Base-by-base conservation (phyloP, 2,797 vertebrate genomes). In the Merluccius polli region DNA sequence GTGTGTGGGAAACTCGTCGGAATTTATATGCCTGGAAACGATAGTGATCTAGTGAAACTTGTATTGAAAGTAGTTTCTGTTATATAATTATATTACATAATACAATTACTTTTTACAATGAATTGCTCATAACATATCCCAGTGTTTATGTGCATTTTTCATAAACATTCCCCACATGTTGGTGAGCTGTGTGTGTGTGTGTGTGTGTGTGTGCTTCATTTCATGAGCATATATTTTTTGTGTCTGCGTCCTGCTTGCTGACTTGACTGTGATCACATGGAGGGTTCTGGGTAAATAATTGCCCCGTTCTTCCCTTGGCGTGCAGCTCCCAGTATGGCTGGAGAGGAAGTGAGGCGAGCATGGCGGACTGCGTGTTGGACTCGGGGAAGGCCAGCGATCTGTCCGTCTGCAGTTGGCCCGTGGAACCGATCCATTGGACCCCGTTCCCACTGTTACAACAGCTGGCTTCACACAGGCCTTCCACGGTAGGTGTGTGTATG, bases 351-450 rank as follows among this genome's bases (percentile, higher is more conserved):
- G 94, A 93, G 71, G 87, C 91, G 89, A 97, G 95, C 81, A 52
- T 95, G 79, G 95, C 94, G 0, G 96, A 96, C 0, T 94, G 94
- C 0, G 95, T 96, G 88, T 83, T 96, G 70, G 96, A 97, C 89
- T 97, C 96, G 0, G 96, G 96, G 10, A 97, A 97, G 86, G 96
- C 95, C 85, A 97, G 96, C 0, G 96, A 96, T 73, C 92, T 96
- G 67, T 97, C 96, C 0, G 94, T 97, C 73, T 96, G 94, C 0
- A 97, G 96, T 75, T 96, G 96, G 96, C 95, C 96, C 0, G 90
- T 93, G 70, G 96, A 97, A 79, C 96, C 96, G 32, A 90, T 93
- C 76, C 95, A 94, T 65, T 97, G 96, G 96, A 93, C 93, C 0
- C 96, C 96, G 0, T 96, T 95, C 74, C 95, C 96, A 0, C 89